These are phyloP conservation scores for Seira sanloemensis DNA, from an alignment of 2,888 invertebrate species.

Conservation along the genomic window DNA sequence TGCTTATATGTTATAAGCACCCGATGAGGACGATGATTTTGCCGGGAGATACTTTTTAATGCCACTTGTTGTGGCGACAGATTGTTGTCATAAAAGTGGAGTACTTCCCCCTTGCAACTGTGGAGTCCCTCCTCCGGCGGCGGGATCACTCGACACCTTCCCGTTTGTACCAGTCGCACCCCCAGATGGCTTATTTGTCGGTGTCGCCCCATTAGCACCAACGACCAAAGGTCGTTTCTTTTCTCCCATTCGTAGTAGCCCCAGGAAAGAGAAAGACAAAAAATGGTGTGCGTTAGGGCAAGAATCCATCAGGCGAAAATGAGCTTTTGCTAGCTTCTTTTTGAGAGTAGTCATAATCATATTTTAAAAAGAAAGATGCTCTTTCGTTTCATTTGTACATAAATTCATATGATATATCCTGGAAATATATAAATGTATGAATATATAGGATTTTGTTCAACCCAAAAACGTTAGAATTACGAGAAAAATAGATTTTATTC, in stretches of 20 bases:
- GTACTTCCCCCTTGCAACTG: constrained; percentile 63
- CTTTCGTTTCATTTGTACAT: too few relatives aligned
- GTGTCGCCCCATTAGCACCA: constrained; percentile 44
- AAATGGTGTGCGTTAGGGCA: too few relatives aligned
- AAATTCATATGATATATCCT: too few relatives aligned
- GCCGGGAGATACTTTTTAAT: constrained; percentile 64
- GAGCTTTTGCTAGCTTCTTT: too few relatives aligned
- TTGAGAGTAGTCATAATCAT: too few relatives aligned
- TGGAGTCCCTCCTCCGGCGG: constrained; percentile 46
- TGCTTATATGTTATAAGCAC: constrained; percentile 41
- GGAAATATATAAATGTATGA: too few relatives aligned
- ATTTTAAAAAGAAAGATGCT: too few relatives aligned
- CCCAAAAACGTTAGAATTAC: too few relatives aligned
- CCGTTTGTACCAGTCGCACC: constrained; percentile 37
- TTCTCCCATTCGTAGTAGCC: constrained; percentile 77
- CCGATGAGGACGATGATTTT: constrained; percentile 38
- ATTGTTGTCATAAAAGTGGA: constrained; percentile 65
- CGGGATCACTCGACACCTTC: constrained; percentile 43
- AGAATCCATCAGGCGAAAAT: too few relatives aligned
- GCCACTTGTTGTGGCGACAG: constrained; percentile 54
- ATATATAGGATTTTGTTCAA: too few relatives aligned
- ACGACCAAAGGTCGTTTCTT: constrained; percentile 39
- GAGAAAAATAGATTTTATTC: too few relatives aligned
- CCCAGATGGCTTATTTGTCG: constrained; percentile 58
- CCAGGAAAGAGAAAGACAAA: constrained; percentile 83